phyloP scores from a whole-genome alignment of 2,113 vertebrate species.

The Alouatta palliata region DNA sequence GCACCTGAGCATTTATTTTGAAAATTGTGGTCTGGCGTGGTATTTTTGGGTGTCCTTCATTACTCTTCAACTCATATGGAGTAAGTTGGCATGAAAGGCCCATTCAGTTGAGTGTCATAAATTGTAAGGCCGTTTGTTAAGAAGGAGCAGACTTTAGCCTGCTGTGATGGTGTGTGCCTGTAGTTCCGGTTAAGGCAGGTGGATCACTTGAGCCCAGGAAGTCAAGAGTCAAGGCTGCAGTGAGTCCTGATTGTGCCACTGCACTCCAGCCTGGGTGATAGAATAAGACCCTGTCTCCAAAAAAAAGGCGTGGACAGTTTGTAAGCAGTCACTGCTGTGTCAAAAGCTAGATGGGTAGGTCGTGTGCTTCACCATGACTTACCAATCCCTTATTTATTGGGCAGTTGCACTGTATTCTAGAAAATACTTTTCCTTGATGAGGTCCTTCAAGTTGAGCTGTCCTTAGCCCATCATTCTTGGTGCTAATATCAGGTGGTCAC shows the following conservation, averaged over 20 bases:
- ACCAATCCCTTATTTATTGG: neutral
- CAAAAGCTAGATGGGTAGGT: neutral
- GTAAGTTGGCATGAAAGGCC: neutral
- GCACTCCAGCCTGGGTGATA: no score
- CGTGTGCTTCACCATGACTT: neutral
- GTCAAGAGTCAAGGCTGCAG: no score
- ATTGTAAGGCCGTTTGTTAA: neutral
- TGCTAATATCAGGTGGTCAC: neutral
- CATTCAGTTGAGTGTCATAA: neutral
- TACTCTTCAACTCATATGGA: neutral
- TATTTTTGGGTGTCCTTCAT: neutral
- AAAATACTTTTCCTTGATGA: neutral
- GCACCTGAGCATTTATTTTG: constrained; percentile 2
- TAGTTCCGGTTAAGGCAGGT: no score
- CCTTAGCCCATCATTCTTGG: neutral
- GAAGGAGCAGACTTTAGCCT: neutral
- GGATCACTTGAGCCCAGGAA: no score
- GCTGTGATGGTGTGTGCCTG: no score
- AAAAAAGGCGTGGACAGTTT: neutral
- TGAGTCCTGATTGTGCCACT: no score
- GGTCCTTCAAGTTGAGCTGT: neutral
- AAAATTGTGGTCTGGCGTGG: neutral
- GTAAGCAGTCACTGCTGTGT: neutral
- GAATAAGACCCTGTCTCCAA: no score
- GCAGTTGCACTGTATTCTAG: neutral